Evolutionary conservation across 2,797 vertebrate species (phyloP).

Genomic region (Octomys mimax): DNA sequence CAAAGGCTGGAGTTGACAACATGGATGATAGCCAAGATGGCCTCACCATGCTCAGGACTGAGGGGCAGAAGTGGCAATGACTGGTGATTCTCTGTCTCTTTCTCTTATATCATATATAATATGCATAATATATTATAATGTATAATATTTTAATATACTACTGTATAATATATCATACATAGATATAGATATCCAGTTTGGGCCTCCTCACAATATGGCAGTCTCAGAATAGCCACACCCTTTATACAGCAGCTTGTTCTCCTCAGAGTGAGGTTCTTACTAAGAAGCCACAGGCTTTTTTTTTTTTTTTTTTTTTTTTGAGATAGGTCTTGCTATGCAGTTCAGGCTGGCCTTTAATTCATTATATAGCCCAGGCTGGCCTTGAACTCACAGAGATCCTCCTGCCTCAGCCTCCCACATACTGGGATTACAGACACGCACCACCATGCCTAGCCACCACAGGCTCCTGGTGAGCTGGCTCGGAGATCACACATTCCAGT

Average conservation of each 20-base stretch:
- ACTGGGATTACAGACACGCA: neutral
- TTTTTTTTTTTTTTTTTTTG: neutral
- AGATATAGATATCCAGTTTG: neutral
- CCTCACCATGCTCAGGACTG: too few species aligned
- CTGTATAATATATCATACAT: neutral
- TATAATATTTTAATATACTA: too few species aligned
- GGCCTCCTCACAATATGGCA: neutral
- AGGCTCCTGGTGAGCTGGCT: neutral
- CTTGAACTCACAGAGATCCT: neutral
- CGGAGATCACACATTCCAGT: neutral
- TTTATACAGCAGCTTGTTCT: neutral
- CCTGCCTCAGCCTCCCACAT: neutral
- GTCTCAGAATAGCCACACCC: neutral
- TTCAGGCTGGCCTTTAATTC: neutral
- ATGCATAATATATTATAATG: too few species aligned
- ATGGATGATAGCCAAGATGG: neutral
- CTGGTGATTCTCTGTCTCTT: neutral
- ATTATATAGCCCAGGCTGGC: too few species aligned
- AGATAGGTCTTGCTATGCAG: too few species aligned
- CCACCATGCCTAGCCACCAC: neutral
- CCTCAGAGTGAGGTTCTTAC: neutral
- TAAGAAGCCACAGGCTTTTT: neutral
- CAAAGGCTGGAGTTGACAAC: too few species aligned
- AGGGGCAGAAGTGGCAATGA: neutral
- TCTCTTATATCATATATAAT: neutral